Evolutionary conservation across 2,888 invertebrate species (phyloP).

Genomic region (Polia nebulosa): DNA sequence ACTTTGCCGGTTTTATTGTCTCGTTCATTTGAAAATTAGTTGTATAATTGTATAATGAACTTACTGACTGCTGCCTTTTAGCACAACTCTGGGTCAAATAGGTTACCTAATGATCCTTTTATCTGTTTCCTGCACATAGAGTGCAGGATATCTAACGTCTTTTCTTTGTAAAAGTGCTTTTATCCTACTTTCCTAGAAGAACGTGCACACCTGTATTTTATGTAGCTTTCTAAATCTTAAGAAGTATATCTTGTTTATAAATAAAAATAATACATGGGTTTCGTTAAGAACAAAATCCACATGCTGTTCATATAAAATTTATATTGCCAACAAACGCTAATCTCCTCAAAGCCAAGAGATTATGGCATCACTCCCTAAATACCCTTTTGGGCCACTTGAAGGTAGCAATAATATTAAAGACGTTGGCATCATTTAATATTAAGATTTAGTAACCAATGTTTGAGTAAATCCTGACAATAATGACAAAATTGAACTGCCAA

Average conservation of each 20-base stretch:
- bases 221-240: background rate
- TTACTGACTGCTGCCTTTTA: slow-evolving; percentile 2
- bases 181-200: background rate
- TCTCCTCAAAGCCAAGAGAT: slow-evolving; percentile 9
- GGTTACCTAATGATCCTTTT: slow-evolving; percentile 42
- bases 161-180: slow-evolving; percentile 21
- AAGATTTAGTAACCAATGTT: background rate
- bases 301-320: background rate
- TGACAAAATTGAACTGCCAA: background rate
- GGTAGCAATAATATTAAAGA: slow-evolving; percentile 2
- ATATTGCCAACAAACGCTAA: slow-evolving; percentile 15
- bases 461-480: background rate
- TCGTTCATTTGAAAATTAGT: background rate
- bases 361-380: background rate
- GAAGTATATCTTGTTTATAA: background rate
- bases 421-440: background rate
- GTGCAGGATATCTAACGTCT: slow-evolving; percentile 22
- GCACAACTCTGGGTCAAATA: slow-evolving; percentile 14
- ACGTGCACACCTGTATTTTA: slow-evolving; percentile 18
- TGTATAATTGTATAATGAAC: background rate
- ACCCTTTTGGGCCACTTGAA: background rate
- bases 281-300: background rate
- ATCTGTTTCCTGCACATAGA: slow-evolving; percentile 47
- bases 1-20: no score
- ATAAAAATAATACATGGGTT: background rate